A percentile compares a stretch with the other conserved stretches of the same genome.
Evolutionary conservation across 2,888 invertebrate genomes (phyloP).

Genomic region (Sphaerophoria taeniata): DNA sequence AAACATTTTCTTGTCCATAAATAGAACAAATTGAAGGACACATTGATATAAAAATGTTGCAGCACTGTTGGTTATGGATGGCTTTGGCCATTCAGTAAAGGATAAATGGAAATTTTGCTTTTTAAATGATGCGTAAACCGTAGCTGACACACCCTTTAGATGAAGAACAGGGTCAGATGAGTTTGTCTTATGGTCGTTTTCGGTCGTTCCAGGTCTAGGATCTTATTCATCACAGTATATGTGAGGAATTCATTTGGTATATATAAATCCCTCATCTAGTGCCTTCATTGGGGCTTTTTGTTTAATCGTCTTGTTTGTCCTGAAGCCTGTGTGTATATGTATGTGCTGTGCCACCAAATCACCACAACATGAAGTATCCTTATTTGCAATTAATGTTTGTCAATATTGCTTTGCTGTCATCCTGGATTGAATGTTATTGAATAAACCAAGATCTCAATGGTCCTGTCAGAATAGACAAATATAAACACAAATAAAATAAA

Average conservation of each 20-base stretch:
- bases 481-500: too few relatives aligned
- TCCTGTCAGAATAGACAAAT: too few relatives aligned
- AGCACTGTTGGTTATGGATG: slow-evolving; percentile 27
- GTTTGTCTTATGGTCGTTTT: slow-evolving; percentile 60
- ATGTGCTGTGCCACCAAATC: slow-evolving; percentile 5
- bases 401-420: slow-evolving; percentile 2
- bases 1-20: slow-evolving; percentile 31
- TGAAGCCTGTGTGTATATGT: background rate
- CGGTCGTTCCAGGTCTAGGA: slow-evolving; percentile 52
- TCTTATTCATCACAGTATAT: slow-evolving; percentile 38
- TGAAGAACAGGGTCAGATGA: slow-evolving; percentile 64
- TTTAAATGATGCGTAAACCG: slow-evolving; percentile 69
- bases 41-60: slow-evolving; percentile 33
- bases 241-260: background rate
- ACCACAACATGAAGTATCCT: slow-evolving; percentile 20
- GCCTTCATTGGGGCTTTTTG: background rate
- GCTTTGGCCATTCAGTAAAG: slow-evolving; percentile 24
- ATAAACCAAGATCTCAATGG: too few relatives aligned
- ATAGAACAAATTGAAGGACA: slow-evolving; percentile 45
- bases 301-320: background rate
- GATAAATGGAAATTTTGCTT: slow-evolving; percentile 40
- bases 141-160: slow-evolving; percentile 64
- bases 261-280: slow-evolving; percentile 4
- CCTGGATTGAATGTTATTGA: background rate
- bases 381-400: slow-evolving; percentile 37